These are phyloP conservation scores for Cheilosia scutellata DNA, from an alignment of 2,888 invertebrate genomes.

Conservation along the genomic window DNA sequence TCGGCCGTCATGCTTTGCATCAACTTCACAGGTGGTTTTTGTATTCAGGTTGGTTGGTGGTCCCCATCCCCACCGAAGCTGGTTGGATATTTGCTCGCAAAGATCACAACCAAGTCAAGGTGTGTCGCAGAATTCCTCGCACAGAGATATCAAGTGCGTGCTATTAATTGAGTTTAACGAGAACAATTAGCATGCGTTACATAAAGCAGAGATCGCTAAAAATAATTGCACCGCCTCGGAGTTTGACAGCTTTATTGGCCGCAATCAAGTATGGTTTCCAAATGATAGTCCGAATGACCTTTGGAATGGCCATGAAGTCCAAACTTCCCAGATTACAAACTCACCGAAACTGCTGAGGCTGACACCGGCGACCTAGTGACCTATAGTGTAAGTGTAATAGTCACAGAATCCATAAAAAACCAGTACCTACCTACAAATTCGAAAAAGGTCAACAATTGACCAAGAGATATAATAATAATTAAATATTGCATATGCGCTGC, in stretches of 20 bases:
- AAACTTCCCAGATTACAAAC: constrained; percentile 1
- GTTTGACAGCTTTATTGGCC: constrained; percentile 46
- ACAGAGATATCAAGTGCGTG: constrained; percentile 23
- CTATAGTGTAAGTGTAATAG: constrained; percentile 1
- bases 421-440: neutral
- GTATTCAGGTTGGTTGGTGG: neutral
- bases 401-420: neutral
- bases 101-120: constrained; percentile 5
- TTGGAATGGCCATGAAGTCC: constrained; percentile 2
- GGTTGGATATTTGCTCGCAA: neutral
- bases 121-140: constrained; percentile 16
- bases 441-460: constrained; percentile 26
- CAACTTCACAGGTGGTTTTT: neutral
- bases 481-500: neutral
- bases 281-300: constrained; percentile 37
- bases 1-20: constrained; percentile 7
- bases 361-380: constrained; percentile 34
- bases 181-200: constrained; percentile 59
- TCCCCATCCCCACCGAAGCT: neutral
- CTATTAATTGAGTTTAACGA: constrained; percentile 22
- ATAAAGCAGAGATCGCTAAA: constrained; percentile 40
- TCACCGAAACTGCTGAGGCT: neutral
- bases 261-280: constrained; percentile 19
- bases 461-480: constrained; percentile 2
- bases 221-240: constrained; percentile 32